Conservation (phyloP, 2,113 vertebrate species). For the Osmerus mordax region DNA sequence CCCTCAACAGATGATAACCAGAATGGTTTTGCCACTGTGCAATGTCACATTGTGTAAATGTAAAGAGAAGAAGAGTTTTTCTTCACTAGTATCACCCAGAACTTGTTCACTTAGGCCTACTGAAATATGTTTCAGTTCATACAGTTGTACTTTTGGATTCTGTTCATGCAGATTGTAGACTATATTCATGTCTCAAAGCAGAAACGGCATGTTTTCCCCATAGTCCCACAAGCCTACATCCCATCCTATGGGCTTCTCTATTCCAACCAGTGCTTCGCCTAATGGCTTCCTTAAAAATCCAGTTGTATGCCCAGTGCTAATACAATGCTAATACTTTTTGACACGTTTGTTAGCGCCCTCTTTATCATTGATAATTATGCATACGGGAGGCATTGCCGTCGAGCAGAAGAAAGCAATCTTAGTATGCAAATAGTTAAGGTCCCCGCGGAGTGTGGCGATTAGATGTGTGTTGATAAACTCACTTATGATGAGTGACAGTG, state of each 20-base stretch:
- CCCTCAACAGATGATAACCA: slow-evolving; percentile 65
- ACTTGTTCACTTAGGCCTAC: neutral
- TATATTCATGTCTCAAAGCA: slow-evolving; percentile 28
- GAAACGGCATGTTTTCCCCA: neutral
- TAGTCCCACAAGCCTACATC: neutral
- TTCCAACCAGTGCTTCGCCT: slow-evolving; percentile 28
- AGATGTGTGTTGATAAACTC: slow-evolving; percentile 87
- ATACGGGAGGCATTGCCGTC: slow-evolving; percentile 77
- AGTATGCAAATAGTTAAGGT: slow-evolving; percentile 87
- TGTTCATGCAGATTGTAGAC: neutral
- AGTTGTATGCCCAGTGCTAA: slow-evolving; percentile 44
- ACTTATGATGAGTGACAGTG: slow-evolving; percentile 87
- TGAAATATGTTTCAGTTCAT: slow-evolving; percentile 43
- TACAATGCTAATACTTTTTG: slow-evolving; percentile 76
- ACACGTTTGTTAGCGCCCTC: slow-evolving; percentile 81
- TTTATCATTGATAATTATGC: slow-evolving; percentile 91
- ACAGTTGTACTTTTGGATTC: slow-evolving; percentile 1
- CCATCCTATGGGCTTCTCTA: slow-evolving; percentile 30
- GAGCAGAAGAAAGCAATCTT: slow-evolving; percentile 86
- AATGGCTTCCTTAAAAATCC: slow-evolving; percentile 55
- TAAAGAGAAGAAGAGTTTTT: slow-evolving; percentile 32
- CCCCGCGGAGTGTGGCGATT: slow-evolving; percentile 78
- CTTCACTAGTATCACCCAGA: no score
- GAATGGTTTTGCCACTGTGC: slow-evolving; percentile 58
- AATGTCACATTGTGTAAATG: slow-evolving; percentile 50